Conservation (phyloP, 1,140 invertebrate genomes). For the Colletes gigas region DNA sequence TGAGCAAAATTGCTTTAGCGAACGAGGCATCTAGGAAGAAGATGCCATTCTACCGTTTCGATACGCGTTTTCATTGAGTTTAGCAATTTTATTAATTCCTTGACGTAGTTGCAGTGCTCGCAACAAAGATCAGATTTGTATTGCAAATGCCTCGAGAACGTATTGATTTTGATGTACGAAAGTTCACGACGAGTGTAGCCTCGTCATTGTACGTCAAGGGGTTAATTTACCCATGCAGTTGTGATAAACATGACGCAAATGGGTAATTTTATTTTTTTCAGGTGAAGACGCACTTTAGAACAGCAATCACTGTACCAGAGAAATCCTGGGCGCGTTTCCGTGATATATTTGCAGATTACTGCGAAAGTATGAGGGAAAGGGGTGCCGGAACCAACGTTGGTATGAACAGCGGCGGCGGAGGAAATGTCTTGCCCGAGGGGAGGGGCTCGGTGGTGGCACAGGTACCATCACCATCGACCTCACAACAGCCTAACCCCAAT, state of each 20-base stretch:
- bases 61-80: too few relatives aligned
- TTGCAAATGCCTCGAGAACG: too few relatives aligned
- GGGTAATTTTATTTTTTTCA: conserved; percentile 76
- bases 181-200: too few relatives aligned
- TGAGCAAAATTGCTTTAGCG: too few relatives aligned
- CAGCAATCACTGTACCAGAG: conserved; percentile 98
- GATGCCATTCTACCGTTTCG: too few relatives aligned
- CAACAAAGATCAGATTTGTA: too few relatives aligned
- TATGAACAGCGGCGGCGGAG: conserved; percentile 67
- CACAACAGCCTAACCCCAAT: conserved; percentile 80
- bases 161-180: too few relatives aligned
- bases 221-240: too few relatives aligned
- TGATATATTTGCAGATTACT: conserved; percentile 97
- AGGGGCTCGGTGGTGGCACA: conserved; percentile 75
- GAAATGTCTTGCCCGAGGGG: conserved; percentile 71
- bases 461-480: conserved; percentile 77
- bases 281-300: conserved; percentile 98
- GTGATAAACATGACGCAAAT: not conserved
- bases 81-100: too few relatives aligned
- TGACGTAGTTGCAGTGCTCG: too few relatives aligned
- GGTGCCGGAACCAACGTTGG: conserved; percentile 73
- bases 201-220: too few relatives aligned
- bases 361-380: conserved; percentile 92
- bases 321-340: conserved; percentile 98
- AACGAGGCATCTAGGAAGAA: too few relatives aligned